Base-by-base conservation (phyloP, 2,113 vertebrate species). In the Aptenodytes forsteri region DNA sequence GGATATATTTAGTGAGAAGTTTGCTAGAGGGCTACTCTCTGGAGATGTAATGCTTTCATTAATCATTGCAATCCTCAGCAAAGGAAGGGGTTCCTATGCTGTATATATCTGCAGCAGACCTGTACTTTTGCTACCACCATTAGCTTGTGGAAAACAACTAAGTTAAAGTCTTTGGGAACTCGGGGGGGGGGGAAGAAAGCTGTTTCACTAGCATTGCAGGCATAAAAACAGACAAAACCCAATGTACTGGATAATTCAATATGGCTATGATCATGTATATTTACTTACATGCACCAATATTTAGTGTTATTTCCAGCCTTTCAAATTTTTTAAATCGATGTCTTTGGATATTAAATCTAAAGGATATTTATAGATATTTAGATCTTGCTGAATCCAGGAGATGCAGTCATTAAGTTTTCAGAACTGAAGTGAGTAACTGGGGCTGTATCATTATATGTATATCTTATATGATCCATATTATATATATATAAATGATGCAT, bases 11-110 rank as follows among this genome's bases (percentile, higher is more conserved):
- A 94, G 69, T 52, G 65, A 72, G 65, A 92, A 71, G 69, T 75
- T 95, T 87, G 76, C 83, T 95, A 67, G 61, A 95, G 69, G 90
- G 69, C n/a, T 67, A 23, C 38, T 94, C 69, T 96, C 85, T 61
- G n/a, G 86, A 90, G 76, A 82, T 11, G 3, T 67, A 95, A 88
- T 52, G 40, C 11, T 93, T 78, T 77, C 69, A 94, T 97, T 94
- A 95, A 93, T 89, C 80, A 91, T 36, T 82, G 65, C 72, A 83
- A 26, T 76, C 30, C 80, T 87, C 55, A 87, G 72, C 47, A 81
- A 88, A 81, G 15, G 42, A 89, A 83, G 12, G 27, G 21, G 6
- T 84, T 87, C 30, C 49, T 76, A 4, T 38, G 8, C 38, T 91
- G 13, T 18, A 29, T 21, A 25, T 40, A 85, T 22, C 30, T 88